A percentile compares a stretch with the other conserved stretches of the same genome.
Conservation (phyloP, 92 coral and sea anemone genomes). For the Palythoa grandis region DNA sequence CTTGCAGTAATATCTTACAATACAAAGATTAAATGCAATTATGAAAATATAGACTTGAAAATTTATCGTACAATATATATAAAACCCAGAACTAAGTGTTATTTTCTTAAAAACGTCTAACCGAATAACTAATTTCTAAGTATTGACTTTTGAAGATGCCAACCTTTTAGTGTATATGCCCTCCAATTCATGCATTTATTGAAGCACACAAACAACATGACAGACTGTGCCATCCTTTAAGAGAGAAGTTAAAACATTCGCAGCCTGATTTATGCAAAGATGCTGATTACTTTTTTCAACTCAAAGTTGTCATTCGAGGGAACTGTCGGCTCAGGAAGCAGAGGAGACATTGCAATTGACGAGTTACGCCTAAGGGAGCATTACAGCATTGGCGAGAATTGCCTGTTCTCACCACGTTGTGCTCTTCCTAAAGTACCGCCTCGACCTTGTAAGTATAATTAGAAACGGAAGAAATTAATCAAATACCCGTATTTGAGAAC, state of each 20-base stretch:
- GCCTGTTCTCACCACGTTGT: constrained; percentile 27
- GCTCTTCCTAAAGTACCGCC: neutral
- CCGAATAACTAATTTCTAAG: no score
- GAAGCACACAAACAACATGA: no score
- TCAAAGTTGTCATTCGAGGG: constrained; percentile 16
- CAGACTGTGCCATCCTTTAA: no score
- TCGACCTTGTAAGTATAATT: constrained; percentile 2
- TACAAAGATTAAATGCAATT: no score
- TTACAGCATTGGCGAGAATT: neutral
- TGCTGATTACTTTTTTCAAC: neutral
- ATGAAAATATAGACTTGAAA: no score
- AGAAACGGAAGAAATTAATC: neutral
- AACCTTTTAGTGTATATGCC: no score
- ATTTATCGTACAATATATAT: no score
- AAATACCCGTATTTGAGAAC: neutral
- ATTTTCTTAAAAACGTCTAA: no score
- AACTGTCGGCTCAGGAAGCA: constrained; percentile 17
- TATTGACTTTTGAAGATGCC: no score
- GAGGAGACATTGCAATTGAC: constrained; percentile 36
- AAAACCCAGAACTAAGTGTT: no score
- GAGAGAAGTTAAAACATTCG: neutral
- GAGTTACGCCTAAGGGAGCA: constrained; percentile 21
- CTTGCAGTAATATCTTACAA: no score
- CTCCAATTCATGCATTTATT: no score
- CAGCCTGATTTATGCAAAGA: neutral